Evolutionary conservation across 2,888 invertebrate genomes (phyloP), one percentile per base, ranked within the genome.

Genomic region (Rhyacophila evoluta): DNA sequence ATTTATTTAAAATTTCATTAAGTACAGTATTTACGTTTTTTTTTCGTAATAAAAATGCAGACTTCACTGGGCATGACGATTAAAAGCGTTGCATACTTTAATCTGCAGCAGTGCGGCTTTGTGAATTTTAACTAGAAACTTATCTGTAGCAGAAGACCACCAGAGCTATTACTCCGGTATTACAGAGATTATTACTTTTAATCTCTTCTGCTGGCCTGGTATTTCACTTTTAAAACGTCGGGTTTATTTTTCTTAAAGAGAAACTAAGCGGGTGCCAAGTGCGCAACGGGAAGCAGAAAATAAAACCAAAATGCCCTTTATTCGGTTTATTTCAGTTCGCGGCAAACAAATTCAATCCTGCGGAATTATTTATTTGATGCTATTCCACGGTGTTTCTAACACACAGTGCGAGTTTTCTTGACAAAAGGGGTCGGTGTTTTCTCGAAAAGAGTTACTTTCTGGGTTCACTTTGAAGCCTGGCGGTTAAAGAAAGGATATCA

Each of bases 161-260:
- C 72, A 28, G 72, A 33, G 77, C 79, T 79, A 82, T 80, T 77
- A 79, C 77, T 73, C 73, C 33, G 77, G 82, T 75, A 80, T 82
- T 82, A 79, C 55, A 76, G 67, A 82, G 80, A 82, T 82, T 82
- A 82, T 82, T 77, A 80, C 80, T 81, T 82, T 82, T 80, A 82
- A 82, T 82, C 79, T 77, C 79, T 77, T 74, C 73, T 76, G 76
- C 74, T 74, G 70, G 73, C 72, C 79, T 71, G 75, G 74, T 79
- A 72, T 72, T 75, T 72, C 79, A 70, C 77, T 75, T 81, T 79
- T 81, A 78, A 55, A 81, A 74, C 55, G 76, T 4, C 38, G 75
- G 71, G 78, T 78, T 79, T 81, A 81, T 81, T 81, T 81, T 81
- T 79, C 81, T 75, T 38, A 36, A 55, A 37, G 74, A 72, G 81